Evolutionary conservation across 1,140 invertebrate species (phyloP), one percentile per base, ranked within the genome.

Genomic region (Antheraea mylitta): DNA sequence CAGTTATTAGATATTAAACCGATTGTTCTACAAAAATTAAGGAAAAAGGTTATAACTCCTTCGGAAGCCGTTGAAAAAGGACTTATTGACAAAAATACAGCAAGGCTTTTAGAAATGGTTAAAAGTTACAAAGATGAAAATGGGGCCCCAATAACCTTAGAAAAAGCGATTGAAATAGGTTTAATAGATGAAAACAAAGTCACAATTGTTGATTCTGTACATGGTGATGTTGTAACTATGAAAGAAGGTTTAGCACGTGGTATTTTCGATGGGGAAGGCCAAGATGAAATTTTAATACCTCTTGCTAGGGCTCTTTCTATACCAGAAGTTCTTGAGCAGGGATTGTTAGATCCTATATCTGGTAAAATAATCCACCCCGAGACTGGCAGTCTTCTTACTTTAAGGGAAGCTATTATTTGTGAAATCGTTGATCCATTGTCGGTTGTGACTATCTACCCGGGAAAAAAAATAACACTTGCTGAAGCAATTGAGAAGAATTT

Each of bases 291-390:
- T 68, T 90, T 98, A 38, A 93, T 98, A 77, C 97, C 98, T 42
- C 83, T 98, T 73, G 97, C 95, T 58, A 95, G 95, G 81, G 96
- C 96, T 85, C 86, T 98, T 42, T 96, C 96, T 19, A 91, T 98
- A 70, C 95, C 97, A 18, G 96, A 96, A 91, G 91, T 98, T 66
- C 94, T 97, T 59, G 93, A 95, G 74, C 97, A 97, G 90, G 98
- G 97, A 69, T 92, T 99, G 16, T 94, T 97, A 71, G 96, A 98
- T 87, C 92, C 94, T n/a, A 81, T 94, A 18, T 95, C 95, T 48
- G 95, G 95, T 67, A 96, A 96, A 86, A 96, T 99, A 72, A 95
- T 98, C 68, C 98, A 99, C 91, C 98, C 98, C 9, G 97, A 98
- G 93, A 97, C 96, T 18, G 97, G 97, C 7, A 93, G 91, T 68